A percentile compares a stretch with the other conserved stretches of the same genome.
Conservation (phyloP, 2,888 invertebrate species). For the Orthosia gothica region DNA sequence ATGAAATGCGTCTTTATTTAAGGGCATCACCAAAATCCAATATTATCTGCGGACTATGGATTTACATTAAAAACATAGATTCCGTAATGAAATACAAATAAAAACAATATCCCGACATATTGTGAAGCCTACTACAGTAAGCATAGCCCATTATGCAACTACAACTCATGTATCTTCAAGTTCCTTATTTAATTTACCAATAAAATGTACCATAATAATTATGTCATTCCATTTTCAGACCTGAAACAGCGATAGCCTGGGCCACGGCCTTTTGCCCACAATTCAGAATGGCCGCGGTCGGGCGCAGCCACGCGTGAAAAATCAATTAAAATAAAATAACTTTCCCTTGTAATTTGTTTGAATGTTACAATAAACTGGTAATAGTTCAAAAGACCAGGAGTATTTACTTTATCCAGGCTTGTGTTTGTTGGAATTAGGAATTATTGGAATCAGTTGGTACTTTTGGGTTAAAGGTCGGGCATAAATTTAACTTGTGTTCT, state of each 20-base stretch:
- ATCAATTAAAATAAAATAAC: constrained; percentile 68
- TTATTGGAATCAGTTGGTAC: constrained; percentile 23
- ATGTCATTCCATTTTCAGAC: constrained; percentile 14
- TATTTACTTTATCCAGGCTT: constrained; percentile 41
- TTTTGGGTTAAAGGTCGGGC: constrained; percentile 5
- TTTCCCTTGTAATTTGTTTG: constrained; percentile 49
- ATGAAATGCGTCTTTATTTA: too few species aligned
- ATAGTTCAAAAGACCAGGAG: constrained; percentile 47
- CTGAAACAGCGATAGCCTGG: constrained; percentile 31
- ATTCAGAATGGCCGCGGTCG: constrained; percentile 51
- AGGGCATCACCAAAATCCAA: too few species aligned
- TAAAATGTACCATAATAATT: constrained; percentile 19
- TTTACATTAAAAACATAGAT: too few species aligned
- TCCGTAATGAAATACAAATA: too few species aligned
- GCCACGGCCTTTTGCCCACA: constrained; percentile 42
- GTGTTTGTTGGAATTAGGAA: constrained; percentile 30
- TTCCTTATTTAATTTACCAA: background rate
- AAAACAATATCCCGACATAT: too few species aligned
- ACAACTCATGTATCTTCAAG: background rate
- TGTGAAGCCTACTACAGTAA: too few species aligned
- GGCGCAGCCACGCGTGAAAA: constrained; percentile 48
- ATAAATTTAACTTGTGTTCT: constrained; percentile 11
- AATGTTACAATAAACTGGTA: constrained; percentile 36
- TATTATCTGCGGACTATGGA: too few species aligned
- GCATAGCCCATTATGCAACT: too few species aligned